Evolutionary conservation across 1,140 invertebrate genomes (phyloP), one percentile per base, ranked within the genome.

Genomic region (Psilanteris sp.): DNA sequence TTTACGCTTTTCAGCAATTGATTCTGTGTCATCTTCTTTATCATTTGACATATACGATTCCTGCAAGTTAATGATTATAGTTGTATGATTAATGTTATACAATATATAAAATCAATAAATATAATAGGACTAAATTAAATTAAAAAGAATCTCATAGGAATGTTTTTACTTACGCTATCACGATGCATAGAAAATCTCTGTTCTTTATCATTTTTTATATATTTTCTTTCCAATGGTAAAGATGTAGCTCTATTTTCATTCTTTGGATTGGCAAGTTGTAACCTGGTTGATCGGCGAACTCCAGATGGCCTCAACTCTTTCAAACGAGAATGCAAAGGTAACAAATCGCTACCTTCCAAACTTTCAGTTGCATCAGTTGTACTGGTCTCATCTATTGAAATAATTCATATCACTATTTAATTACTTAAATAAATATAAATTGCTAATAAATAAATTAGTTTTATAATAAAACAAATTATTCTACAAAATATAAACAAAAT

Each of bases 181-280:
- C 75, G 75, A 26, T 87, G 83, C 37, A 88, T 66, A 0, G 87
- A 88, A 5, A 79, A 78, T 13, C 86, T 84, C 52, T 86, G 75
- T 43, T 84, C 85, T 24, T 81, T 85, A 1, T 61, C 55, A 2
- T 83, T 81, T 2, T 39, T 37, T 1, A 29, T 8, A 41, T 78
- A 78, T 52, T 83, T 87, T 18, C 68, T 79, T 54, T 87, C 87
- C 3, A 82, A 20, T 5, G 87, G 87, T 18, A 88, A 48, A 9
- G 87, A 88, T 3, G 77, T 82, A 3, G 87, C 84, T 74, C 87
- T 79, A 43, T 85, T 82, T n/a, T 84, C 83, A 48, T 43, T 59
- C 66, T 86, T 87, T 27, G 77, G 50, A n/a, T 39, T 15, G 41
- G 50, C 64, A 2, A 77, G 37, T 36, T 74, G 62, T 3, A 86